Conservation (phyloP, 2,113 vertebrate species). For the Natator depressus region DNA sequence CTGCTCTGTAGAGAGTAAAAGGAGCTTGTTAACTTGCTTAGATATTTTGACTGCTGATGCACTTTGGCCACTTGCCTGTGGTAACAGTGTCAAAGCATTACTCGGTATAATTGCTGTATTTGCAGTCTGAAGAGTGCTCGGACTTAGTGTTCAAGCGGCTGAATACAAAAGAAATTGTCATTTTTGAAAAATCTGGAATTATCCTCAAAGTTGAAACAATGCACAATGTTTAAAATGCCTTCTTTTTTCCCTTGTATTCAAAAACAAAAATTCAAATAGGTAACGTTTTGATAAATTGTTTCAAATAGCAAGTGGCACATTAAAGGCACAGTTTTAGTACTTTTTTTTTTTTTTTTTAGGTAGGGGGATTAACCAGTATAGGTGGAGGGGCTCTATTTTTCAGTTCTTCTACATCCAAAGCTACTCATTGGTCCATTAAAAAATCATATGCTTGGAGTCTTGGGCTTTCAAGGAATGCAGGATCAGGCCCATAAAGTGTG, state of each 20-base stretch:
- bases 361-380: constrained; percentile 73
- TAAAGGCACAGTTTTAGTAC: constrained; percentile 46
- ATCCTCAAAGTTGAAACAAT: constrained; percentile 88
- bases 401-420: constrained; percentile 64
- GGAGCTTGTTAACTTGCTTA: constrained; percentile 98
- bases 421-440: constrained; percentile 51
- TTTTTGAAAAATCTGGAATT: constrained; percentile 93
- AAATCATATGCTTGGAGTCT: background rate
- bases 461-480: background rate
- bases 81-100: constrained; percentile 97
- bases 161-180: constrained; percentile 94
- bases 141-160: constrained; percentile 89
- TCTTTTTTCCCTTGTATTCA: constrained; percentile 53
- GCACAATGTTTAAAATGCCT: constrained; percentile 83
- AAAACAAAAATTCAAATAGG: constrained; percentile 60
- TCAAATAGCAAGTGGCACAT: constrained; percentile 51
- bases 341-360: constrained; percentile 66
- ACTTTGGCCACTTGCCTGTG: constrained; percentile 98
- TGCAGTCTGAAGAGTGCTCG: constrained; percentile 92
- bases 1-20: constrained; percentile 88
- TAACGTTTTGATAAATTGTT: constrained; percentile 58
- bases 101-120: constrained; percentile 99
- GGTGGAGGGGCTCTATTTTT: constrained; percentile 51
- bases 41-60: constrained; percentile 95
- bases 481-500: background rate